Evolutionary conservation across 2,113 vertebrate species (phyloP).

Genomic region (Saccopteryx leptura): DNA sequence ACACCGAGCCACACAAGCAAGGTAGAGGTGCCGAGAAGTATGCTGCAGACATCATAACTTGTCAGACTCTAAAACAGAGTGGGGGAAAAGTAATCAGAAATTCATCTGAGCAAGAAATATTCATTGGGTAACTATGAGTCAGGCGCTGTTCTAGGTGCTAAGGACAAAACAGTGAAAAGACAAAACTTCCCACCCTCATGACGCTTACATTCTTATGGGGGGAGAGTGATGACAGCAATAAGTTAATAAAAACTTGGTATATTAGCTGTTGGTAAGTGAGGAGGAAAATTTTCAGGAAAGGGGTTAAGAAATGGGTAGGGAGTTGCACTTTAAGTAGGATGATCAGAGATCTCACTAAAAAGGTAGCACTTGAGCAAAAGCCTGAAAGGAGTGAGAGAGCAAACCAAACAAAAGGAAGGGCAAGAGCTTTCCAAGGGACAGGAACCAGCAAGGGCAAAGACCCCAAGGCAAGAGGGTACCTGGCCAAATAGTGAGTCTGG

Average conservation of each 20-base stretch:
- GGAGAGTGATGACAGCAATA: background rate
- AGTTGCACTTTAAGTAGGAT: background rate
- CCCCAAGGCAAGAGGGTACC: background rate
- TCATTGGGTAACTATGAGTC: background rate
- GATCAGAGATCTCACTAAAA: background rate
- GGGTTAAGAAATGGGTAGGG: background rate
- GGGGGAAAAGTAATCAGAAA: background rate
- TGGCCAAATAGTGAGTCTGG: background rate
- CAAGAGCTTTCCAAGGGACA: background rate
- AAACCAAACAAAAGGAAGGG: background rate
- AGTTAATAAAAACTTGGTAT: background rate
- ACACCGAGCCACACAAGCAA: conserved; percentile 97
- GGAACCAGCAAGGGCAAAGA: background rate
- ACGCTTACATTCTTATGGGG: background rate
- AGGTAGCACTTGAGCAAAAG: background rate
- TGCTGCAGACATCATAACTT: conserved; percentile 96
- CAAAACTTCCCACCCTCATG: background rate
- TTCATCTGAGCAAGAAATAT: background rate
- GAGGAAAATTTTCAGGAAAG: background rate
- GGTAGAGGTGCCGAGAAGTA: conserved; percentile 95
- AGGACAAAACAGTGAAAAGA: background rate
- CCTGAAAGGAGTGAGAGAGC: background rate
- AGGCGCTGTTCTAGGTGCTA: background rate
- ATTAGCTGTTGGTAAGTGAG: background rate
- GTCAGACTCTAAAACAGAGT: conserved; percentile 90